These are phyloP conservation scores for Drosophila sturtevanti DNA, from an alignment of 1,140 invertebrate genomes.

Conservation along the genomic window DNA sequence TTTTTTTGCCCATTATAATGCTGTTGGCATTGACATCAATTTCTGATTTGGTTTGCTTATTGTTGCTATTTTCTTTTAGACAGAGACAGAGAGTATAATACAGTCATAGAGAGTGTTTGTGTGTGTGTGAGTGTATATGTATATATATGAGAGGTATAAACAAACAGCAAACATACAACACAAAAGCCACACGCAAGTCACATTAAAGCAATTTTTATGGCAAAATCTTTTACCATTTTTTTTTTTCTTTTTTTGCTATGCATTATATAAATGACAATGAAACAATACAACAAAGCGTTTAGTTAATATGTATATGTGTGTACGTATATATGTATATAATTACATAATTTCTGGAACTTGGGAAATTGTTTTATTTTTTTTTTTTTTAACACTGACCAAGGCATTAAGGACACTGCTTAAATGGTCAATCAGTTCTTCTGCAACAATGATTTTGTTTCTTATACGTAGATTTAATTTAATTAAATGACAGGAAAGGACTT, in stretches of 20 bases:
- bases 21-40: constrained; percentile 75
- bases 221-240: constrained; percentile 23
- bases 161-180: constrained; percentile 38
- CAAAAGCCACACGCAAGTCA: constrained; percentile 69
- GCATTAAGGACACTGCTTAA: no score
- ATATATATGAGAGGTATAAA: constrained; percentile 38
- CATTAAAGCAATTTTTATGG: constrained; percentile 72
- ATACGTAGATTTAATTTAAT: no score
- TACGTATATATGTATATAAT: not conserved
- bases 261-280: constrained; percentile 5
- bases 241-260: not conserved
- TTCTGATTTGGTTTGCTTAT: constrained; percentile 21
- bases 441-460: no score
- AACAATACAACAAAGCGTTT: constrained; percentile 1
- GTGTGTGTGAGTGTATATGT: constrained; percentile 12
- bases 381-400: no score
- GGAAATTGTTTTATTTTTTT: no score
- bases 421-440: no score
- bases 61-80: constrained; percentile 40
- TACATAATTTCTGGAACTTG: not conserved
- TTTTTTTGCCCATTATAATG: constrained; percentile 35
- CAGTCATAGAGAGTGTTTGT: constrained; percentile 20
- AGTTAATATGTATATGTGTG: not conserved
- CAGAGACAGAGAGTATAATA: constrained; percentile 34
- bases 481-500: no score